Evolutionary conservation across 2,797 vertebrate species (phyloP), one percentile per base, ranked within the genome.

Genomic region (Chaenodraco wilsoni): DNA sequence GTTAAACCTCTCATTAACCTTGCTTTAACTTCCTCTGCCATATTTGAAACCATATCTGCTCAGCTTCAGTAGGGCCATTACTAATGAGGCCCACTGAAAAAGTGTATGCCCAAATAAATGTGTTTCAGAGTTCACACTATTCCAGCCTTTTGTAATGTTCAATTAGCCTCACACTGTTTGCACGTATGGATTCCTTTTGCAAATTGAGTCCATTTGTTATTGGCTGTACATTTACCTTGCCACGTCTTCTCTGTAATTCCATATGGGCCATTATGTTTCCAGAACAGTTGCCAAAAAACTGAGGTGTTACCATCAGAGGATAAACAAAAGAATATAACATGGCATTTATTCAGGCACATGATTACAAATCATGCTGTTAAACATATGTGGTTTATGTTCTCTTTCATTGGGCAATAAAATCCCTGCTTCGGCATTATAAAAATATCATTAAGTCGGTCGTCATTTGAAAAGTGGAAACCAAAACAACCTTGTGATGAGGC

Each of bases 1-100:
- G 82, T 88, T 88, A 91, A 92, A 90, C 83, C 76, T 88, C 88
- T 91, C 90, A 90, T 94, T 93, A 93, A 91, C 89, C 88, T 85
- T 48, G 27, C 84, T 87, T 90, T 87, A 84, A 91, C 88, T 87
- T 90, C 80, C 82, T 73, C 66, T 76, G 79, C 70, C 82, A 81
- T 84, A 85, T 92, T 89, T 88, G 87, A 91, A 89, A 86, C 73
- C 48, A 72, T 75, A 79, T 89, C 79, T 81, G 59, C 77, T 78
- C 69, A 33, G 80, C 84, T 82, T 87, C 81, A 88, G 76, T 68
- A n/a, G 71, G 87, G 70, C 69, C 72, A 76, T 68, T 75, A 78
- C 85, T 92, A 90, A 91, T 92, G 88, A 92, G 87, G 74, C 71
- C 69, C 65, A 84, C 46, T 78, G 82, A 87, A 89, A 37, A 65